Evolutionary conservation across 2,888 invertebrate genomes (phyloP).

Genomic region (Amiota communis): DNA sequence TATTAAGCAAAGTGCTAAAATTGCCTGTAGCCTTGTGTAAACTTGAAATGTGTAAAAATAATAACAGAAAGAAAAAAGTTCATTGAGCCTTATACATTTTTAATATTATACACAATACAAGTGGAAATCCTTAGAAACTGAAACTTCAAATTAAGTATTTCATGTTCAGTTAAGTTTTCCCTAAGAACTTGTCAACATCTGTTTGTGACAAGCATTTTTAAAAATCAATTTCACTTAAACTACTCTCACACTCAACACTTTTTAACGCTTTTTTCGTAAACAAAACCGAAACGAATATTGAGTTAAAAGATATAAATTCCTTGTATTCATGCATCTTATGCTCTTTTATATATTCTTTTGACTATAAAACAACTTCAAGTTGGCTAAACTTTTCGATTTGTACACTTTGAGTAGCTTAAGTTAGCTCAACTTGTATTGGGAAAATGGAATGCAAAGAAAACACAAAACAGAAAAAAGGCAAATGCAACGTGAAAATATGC

Average conservation of each 20-base stretch:
- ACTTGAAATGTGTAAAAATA: constrained; percentile 53
- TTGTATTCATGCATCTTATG: no score
- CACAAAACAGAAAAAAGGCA: background rate
- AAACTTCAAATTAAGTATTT: no score
- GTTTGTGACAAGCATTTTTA: background rate
- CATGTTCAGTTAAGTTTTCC: no score
- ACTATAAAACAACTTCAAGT: constrained; percentile 6
- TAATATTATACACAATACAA: no score
- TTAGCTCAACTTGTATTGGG: background rate
- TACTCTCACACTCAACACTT: no score
- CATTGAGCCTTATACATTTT: constrained; percentile 50
- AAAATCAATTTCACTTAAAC: background rate
- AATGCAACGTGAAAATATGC: constrained; percentile 22
- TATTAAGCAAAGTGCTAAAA: constrained; percentile 56
- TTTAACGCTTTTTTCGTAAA: background rate
- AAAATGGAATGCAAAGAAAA: background rate
- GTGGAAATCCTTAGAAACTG: no score
- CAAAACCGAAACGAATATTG: background rate
- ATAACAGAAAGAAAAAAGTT: constrained; percentile 44
- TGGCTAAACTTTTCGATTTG: constrained; percentile 14
- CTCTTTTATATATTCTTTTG: background rate
- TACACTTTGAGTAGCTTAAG: constrained; percentile 22
- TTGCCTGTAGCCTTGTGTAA: constrained; percentile 58
- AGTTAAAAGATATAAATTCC: background rate
- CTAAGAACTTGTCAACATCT: background rate